A percentile compares a stretch with the other conserved stretches of the same genome.
Conservation (phyloP, 1,140 invertebrate genomes). For the Drosophila miranda region DNA sequence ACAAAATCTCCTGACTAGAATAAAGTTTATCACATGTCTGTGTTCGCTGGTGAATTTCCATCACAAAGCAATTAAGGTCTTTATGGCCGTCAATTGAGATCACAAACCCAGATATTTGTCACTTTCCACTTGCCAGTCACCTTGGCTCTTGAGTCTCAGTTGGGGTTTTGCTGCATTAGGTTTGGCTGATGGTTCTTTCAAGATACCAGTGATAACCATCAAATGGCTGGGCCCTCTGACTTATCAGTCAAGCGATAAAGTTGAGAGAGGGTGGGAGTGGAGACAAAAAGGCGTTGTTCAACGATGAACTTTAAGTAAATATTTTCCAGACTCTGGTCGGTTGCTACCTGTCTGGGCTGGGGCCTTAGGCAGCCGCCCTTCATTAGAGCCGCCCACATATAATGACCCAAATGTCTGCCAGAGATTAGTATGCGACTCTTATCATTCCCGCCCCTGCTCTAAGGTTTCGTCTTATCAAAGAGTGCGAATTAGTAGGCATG, state of each 20-base stretch:
- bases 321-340: constrained; percentile 22
- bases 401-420: constrained; percentile 57
- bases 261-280: constrained; percentile 12
- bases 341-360: constrained; percentile 42
- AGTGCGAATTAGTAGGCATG: constrained; percentile 19
- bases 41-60: constrained; percentile 32
- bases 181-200: constrained; percentile 27
- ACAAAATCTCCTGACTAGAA: neutral
- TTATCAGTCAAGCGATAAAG: constrained; percentile 45
- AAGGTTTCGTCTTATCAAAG: constrained; percentile 26
- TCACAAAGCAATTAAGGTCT: constrained; percentile 8
- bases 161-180: constrained; percentile 31
- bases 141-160: constrained; percentile 22
- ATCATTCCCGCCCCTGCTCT: constrained; percentile 14
- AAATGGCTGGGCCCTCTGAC: neutral
- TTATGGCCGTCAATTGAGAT: constrained; percentile 16
- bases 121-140: constrained; percentile 29
- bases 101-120: constrained; percentile 24
- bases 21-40: neutral
- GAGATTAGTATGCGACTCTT: constrained; percentile 19
- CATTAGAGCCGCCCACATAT: constrained; percentile 20
- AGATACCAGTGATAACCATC: constrained; percentile 29
- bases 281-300: neutral
- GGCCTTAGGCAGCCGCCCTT: constrained; percentile 38
- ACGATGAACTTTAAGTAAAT: constrained; percentile 33